Evolutionary conservation across 2,888 invertebrate species (phyloP).

Genomic region (Calameuta pallipes): DNA sequence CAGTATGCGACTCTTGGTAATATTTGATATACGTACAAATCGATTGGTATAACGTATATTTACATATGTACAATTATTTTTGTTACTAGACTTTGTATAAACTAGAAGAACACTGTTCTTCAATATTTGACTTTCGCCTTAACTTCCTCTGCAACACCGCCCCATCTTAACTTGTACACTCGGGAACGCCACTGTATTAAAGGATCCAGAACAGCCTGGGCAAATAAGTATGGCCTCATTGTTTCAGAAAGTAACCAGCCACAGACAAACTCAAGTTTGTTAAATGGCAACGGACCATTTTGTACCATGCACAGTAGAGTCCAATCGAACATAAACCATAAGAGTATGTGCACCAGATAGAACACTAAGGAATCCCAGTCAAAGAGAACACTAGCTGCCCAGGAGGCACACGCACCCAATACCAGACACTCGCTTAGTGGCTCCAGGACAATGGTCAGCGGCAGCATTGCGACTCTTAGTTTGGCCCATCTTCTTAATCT

Average conservation of each 20-base stretch:
- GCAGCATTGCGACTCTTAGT: constrained; percentile 94
- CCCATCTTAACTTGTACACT: constrained; percentile 93
- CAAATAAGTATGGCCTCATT: constrained; percentile 88
- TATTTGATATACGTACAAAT: constrained; percentile 21
- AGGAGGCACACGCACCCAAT: constrained; percentile 90
- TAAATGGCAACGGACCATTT: constrained; percentile 93
- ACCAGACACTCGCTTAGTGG: constrained; percentile 96
- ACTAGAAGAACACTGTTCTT: constrained; percentile 23
- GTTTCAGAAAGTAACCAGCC: constrained; percentile 96
- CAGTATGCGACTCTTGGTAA: constrained; percentile 17
- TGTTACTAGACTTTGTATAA: background rate
- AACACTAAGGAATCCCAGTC: constrained; percentile 91
- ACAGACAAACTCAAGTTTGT: constrained; percentile 92
- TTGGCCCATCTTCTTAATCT: constrained; percentile 93
- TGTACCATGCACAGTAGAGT: constrained; percentile 88
- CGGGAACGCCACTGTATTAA: constrained; percentile 94
- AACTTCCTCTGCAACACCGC: constrained; percentile 92
- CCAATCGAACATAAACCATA: constrained; percentile 98
- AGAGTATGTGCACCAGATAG: constrained; percentile 90
- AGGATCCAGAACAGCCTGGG: constrained; percentile 87
- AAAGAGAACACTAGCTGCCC: constrained; percentile 86
- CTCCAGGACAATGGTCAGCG: constrained; percentile 89
- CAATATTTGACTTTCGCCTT: constrained; percentile 79
- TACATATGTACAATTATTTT: constrained; percentile 2
- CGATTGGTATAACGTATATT: constrained; percentile 5